These are phyloP conservation scores for Chascanopsetta lugubris DNA, from an alignment of 2,113 vertebrate species.

Conservation along the genomic window DNA sequence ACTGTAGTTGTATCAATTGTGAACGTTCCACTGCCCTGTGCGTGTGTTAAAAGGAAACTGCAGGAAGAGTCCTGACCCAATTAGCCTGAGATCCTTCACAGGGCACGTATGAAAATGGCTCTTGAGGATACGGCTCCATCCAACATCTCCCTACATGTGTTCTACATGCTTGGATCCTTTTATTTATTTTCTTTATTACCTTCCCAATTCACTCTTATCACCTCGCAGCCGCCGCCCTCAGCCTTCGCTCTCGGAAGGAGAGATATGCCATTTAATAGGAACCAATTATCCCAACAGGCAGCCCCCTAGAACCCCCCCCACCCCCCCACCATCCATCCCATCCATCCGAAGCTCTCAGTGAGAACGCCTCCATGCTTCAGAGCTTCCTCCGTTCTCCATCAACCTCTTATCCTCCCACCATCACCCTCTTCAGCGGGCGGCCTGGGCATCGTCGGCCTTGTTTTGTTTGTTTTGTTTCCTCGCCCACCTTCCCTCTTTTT, in stretches of 20 bases:
- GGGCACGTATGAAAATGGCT: too few species aligned
- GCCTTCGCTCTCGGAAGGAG: conserved; percentile 31
- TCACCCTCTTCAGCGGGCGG: conserved; percentile 34
- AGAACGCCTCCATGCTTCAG: conserved; percentile 40
- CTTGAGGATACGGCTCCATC: too few species aligned
- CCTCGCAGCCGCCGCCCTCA: conserved; percentile 10
- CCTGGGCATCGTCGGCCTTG: conserved; percentile 29
- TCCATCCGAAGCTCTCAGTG: too few species aligned
- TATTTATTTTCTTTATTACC: not conserved
- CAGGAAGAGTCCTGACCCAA: too few species aligned
- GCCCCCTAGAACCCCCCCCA: conserved; percentile 28
- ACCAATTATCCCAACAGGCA: conserved; percentile 56
- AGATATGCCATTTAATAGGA: conserved; percentile 53
- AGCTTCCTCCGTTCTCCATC: conserved; percentile 48
- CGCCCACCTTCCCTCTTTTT: conserved; percentile 36
- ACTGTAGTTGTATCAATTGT: too few species aligned
- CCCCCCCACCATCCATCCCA: too few species aligned
- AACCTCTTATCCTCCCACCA: conserved; percentile 47
- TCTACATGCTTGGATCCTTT: not conserved
- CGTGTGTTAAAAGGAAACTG: too few species aligned
- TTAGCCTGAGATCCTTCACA: too few species aligned
- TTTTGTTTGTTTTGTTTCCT: conserved; percentile 27
- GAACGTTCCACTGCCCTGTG: too few species aligned
- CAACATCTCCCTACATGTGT: not conserved
- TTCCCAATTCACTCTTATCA: conserved; percentile 18